Base-by-base conservation (phyloP, 30 jellyfish, hydroid and myxozoan species). In the Haliclystus octoradiatus region DNA sequence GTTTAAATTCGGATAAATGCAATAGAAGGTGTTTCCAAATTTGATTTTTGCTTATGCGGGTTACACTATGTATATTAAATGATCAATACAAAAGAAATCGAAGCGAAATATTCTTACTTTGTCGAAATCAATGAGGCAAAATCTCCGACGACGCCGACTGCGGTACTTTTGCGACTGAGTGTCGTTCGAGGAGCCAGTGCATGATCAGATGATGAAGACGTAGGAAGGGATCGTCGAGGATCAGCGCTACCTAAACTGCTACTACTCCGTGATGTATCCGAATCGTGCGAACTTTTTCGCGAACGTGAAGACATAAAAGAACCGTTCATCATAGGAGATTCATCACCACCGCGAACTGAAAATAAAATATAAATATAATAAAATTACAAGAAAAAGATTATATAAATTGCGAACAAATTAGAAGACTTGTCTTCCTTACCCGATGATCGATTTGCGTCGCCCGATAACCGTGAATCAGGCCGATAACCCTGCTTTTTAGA, bases 91-190 rank as follows among this genome's bases (percentile, higher is more conserved):
- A n/a, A n/a, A n/a, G n/a, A n/a, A n/a, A n/a, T n/a, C n/a, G n/a
- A n/a, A n/a, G n/a, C n/a, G n/a, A n/a, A n/a, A 5, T 19, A 26
- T 13, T 25, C 85, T 15, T 80, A 80, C 93, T 80, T 72, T 26
- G 85, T 80, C 24, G 93, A 64, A 4, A 80, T 31, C 68, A 60
- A 26, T 9, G 92, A 69, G 14, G 73, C 34, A 62, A 53, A 63
- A 19, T 80, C 93, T 2, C 85, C 77, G 64, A 51, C 40, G 19
- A 46, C 68, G 3, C 47, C 50, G 1, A 40, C 79, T 14, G 31
- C 63, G 61, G 35, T 80, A 31, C 65, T 80, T 26, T 52, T 67
- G 2, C 74, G 79, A 27, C 50, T 66, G 0, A 78, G 71, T 19
- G 57, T 40, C 19, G 57, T 19, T 19, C 57, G 9, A 5, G 57